These are phyloP conservation scores for Pholis gunnellus DNA, from an alignment of 2,113 vertebrate genomes.

Conservation along the genomic window DNA sequence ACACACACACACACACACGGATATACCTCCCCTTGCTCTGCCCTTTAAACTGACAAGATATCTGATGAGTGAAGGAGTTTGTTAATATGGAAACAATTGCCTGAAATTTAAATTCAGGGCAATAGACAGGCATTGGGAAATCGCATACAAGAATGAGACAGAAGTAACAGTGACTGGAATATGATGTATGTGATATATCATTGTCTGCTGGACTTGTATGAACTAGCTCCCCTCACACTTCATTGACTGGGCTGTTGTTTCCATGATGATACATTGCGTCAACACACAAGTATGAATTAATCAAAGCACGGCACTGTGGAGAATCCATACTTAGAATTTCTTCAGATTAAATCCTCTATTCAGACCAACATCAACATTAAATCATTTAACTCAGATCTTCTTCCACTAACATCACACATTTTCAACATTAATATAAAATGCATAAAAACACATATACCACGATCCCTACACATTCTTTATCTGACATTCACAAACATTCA, in stretches of 20 bases:
- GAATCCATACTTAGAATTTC: no score
- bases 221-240: slow-evolving; percentile 9
- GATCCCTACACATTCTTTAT: no score
- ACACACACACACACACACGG: not conserved
- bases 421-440: no score
- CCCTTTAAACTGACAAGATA: not conserved
- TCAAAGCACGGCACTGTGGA: no score
- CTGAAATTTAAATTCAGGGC: not conserved
- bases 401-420: no score
- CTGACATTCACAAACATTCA: no score
- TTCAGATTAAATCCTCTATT: no score
- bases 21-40: not conserved
- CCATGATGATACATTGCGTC: not conserved
- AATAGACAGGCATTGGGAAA: not conserved
- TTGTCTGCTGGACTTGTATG: slow-evolving; percentile 16
- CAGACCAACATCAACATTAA: no score
- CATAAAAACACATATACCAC: no score
- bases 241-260: not conserved
- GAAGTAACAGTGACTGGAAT: not conserved
- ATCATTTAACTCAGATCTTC: no score
- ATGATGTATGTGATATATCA: not conserved
- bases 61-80: not conserved
- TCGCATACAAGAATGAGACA: not conserved
- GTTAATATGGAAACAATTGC: not conserved
- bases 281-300: not conserved